Evolutionary conservation across 30 jellyfish, hydroid and myxozoan species (phyloP).

Genomic region (Aurelia sp.): DNA sequence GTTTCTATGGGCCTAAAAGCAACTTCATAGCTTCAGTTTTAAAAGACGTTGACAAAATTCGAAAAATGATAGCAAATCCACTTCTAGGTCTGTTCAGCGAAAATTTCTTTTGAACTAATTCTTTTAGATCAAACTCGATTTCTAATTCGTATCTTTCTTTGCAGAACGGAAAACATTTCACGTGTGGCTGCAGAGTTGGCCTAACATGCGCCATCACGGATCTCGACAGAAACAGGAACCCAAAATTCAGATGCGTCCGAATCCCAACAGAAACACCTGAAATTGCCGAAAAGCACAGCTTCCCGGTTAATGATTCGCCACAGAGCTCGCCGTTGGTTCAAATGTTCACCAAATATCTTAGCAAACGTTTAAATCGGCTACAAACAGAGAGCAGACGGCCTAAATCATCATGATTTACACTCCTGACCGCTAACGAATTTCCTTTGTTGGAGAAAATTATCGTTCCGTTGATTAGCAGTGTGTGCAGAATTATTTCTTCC

Average conservation of each 20-base stretch:
- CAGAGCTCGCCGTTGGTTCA: conserved; percentile 47
- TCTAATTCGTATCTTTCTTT: background rate
- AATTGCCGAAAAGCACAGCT: conserved; percentile 40
- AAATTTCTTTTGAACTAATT: too few species aligned
- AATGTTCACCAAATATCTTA: conserved; percentile 42
- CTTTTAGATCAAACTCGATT: too few species aligned
- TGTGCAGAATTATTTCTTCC: conserved; percentile 8
- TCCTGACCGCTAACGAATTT: background rate
- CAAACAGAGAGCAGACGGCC: conserved; percentile 18
- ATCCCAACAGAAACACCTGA: conserved; percentile 87
- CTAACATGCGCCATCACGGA: conserved; percentile 82
- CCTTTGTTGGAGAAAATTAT: conserved; percentile 9
- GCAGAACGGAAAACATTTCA: conserved; percentile 74
- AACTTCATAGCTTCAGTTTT: too few species aligned
- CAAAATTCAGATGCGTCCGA: conserved; percentile 78
- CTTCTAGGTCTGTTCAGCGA: too few species aligned
- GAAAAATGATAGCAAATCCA: too few species aligned
- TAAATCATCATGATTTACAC: conserved; percentile 20
- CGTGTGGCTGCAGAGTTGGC: conserved; percentile 81
- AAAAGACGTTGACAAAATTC: too few species aligned
- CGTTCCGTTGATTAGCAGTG: conserved; percentile 60
- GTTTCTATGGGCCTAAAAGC: too few species aligned
- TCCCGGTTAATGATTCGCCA: conserved; percentile 29
- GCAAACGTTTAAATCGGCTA: conserved; percentile 33
- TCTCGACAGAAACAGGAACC: conserved; percentile 68